Conservation (phyloP, 2,797 vertebrate species). For the Phalloptychus januarius region DNA sequence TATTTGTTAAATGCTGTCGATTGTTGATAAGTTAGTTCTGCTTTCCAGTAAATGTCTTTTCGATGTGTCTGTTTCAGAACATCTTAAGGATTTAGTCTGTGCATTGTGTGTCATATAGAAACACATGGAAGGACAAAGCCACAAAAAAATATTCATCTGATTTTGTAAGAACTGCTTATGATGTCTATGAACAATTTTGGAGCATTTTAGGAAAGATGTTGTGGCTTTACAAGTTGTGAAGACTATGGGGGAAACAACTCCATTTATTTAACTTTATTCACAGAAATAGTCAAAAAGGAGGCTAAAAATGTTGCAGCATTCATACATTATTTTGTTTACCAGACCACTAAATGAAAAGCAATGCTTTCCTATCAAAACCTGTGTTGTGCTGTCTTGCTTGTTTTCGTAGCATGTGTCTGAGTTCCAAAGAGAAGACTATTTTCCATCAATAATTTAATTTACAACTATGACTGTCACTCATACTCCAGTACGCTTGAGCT, state of each 20-base stretch:
- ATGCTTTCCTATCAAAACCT: not conserved
- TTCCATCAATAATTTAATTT: conserved; percentile 29
- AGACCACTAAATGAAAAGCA: conserved; percentile 8
- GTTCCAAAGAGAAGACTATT: conserved; percentile 10
- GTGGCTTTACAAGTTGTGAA: not conserved
- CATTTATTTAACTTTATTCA: not conserved
- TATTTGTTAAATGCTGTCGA: not conserved
- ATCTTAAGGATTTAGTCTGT: not conserved
- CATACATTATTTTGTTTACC: not conserved
- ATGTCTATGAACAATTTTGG: not conserved
- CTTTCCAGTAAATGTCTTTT: not conserved
- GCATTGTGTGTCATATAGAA: not conserved
- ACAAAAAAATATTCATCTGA: not conserved
- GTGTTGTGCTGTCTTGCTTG: not conserved
- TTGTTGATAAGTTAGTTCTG: not conserved
- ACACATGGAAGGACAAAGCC: not conserved
- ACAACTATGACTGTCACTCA: conserved; percentile 21
- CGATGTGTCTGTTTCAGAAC: not conserved
- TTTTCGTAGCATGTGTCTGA: not conserved
- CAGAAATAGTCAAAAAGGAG: not conserved
- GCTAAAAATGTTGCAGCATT: not conserved
- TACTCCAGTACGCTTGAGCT: conserved; percentile 9
- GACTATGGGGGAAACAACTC: not conserved
- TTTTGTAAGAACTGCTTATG: not conserved
- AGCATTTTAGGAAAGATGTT: not conserved